Evolutionary conservation across 2,797 vertebrate species (phyloP), one percentile per base, ranked within the genome.

Genomic region (Carapus acus): DNA sequence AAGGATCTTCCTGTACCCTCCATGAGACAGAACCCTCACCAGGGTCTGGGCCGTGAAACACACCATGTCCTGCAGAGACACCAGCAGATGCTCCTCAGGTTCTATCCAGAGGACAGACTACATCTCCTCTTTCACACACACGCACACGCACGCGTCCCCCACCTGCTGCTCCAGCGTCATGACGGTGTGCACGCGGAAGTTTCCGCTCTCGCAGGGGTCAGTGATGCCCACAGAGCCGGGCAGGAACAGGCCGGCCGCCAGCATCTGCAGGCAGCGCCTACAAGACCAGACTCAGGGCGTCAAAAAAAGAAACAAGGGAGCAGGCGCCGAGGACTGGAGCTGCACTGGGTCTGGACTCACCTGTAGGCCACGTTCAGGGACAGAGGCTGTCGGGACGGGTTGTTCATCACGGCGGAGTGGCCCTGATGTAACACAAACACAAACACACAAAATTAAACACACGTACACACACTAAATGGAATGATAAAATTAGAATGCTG

Each of bases 101-200:
- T n/a, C n/a, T n/a, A n/a, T n/a, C n/a, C n/a, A n/a, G n/a, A n/a
- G n/a, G n/a, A n/a, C n/a, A n/a, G n/a, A n/a, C n/a, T n/a, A n/a
- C n/a, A n/a, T n/a, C n/a, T n/a, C n/a, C n/a, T n/a, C n/a, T n/a
- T n/a, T n/a, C n/a, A n/a, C n/a, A n/a, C n/a, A n/a, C n/a, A n/a
- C n/a, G n/a, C n/a, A n/a, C n/a, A n/a, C n/a, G n/a, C n/a, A n/a
- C n/a, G n/a, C n/a, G n/a, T n/a, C n/a, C 52, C 42, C 15, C 68
- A 96, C 95, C 92, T 98, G 96, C 76, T 98, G 96, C 38, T 98
- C 95, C 44, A 98, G 82, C 0, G 94, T 98, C 96, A 98, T 98
- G 19, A 98, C 94, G 0, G 96, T 98, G 82, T 98, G 96, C 6
- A 98, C 94, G 9, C 96, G 60, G 84, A 96, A 96, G 77, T 97